Base-by-base conservation (phyloP, 2,888 invertebrate species). In the Agrochola litura region DNA sequence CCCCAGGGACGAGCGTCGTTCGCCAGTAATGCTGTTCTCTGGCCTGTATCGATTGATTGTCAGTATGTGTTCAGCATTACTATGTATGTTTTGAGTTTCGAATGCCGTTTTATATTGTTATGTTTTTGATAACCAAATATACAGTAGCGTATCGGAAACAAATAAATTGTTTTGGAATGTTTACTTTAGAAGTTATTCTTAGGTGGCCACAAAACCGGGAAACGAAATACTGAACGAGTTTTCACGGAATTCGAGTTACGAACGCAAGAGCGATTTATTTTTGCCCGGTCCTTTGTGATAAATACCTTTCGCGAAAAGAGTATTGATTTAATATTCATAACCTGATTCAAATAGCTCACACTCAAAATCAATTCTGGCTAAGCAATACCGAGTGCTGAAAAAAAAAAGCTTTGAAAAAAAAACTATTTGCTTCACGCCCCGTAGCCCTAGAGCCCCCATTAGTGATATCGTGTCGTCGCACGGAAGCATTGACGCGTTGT, bases 1-100 rank as follows among this genome's bases (percentile, higher is more conserved):
- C 84, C 79, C 86, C 52, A 52, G 86, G 86, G 84, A 84, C 70
- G 14, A 61, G 30, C 46, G 78, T 60, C 73, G 79, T 58, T 66
- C 66, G 66, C 63, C 56, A 49, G 63, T 65, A 43, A 54, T 64
- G 71, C 54, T 58, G 52, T 76, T 22, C 41, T 63, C 61, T 74
- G 70, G 79, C 41, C 4, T 1, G 54, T 84, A 86, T 86, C 65
- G 86, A 83, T 77, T 74, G 78, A 72, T 74, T 63, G 14, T 69
- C 65, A 64, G 63, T 77, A 19, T 67, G 56, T 74, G 66, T 4
- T 70, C 54, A 63, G 67, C 60, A 82, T 81, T 61, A 66, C 52
- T 76, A 52, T 80, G 54, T 76, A 37, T 41, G 25, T 52, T 83
- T 69, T 49, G 22, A 43, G 65, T 66, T 78, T 41, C 25, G 37